These are phyloP conservation scores for Oryzias dopingdopingensis DNA, from an alignment of 2,797 vertebrate genomes.

Conservation along the genomic window DNA sequence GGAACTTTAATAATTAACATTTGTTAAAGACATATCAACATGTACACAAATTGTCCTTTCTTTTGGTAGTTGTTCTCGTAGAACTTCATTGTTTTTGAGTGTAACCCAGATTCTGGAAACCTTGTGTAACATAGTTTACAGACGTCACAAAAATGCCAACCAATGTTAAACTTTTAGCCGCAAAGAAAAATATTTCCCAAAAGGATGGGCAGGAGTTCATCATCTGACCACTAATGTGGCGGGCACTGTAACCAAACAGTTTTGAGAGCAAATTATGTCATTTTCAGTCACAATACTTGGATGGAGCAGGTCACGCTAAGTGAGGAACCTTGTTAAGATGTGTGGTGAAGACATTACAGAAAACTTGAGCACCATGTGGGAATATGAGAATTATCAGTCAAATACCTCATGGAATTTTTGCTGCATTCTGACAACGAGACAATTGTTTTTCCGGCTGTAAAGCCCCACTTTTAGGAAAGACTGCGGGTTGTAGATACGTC, in stretches of 20 bases:
- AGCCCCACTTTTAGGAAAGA: conserved; percentile 9
- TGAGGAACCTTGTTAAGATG: conserved; percentile 16
- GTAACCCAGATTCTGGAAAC: conserved; percentile 35
- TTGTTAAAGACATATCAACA: background rate
- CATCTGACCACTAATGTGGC: conserved; percentile 31
- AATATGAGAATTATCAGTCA: conserved; percentile 4
- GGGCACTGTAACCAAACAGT: conserved; percentile 12
- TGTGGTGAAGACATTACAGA: conserved; percentile 12
- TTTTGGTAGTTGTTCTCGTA: background rate
- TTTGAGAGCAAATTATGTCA: conserved; percentile 32
- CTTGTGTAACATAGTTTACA: conserved; percentile 32
- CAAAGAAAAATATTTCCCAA: conserved; percentile 45
- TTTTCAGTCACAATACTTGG: conserved; percentile 37
- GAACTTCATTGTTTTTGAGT: conserved; percentile 11
- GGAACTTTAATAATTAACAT: no score
- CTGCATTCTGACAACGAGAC: conserved; percentile 5
- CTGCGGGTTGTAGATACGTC: no score
- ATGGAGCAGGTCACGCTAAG: conserved; percentile 16
- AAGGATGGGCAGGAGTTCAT: conserved; percentile 26
- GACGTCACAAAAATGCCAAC: conserved; percentile 33
- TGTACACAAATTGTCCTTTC: conserved; percentile 7
- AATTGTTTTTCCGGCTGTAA: conserved; percentile 14
- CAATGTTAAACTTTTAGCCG: conserved; percentile 27
- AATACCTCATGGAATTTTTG: conserved; percentile 4
- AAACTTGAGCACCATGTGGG: background rate